A percentile compares a stretch with the other conserved stretches of the same genome.
Evolutionary conservation across 1,140 invertebrate species (phyloP).

Genomic region (Steinernema feltiae): DNA sequence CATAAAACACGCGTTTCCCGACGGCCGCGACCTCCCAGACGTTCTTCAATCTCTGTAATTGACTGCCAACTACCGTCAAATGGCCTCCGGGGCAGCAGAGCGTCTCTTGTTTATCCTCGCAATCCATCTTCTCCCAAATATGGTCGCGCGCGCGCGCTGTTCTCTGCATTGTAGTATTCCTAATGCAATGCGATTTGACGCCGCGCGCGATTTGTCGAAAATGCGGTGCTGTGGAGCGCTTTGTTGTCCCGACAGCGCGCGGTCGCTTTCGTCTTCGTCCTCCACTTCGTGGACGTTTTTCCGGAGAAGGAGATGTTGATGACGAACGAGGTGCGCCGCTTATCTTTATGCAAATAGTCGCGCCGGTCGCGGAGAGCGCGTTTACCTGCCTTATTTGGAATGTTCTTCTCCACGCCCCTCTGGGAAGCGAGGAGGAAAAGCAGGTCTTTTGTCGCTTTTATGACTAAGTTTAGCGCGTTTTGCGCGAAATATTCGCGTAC

Average conservation of each 20-base stretch:
- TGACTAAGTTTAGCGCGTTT: too few species aligned
- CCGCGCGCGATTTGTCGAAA: neutral
- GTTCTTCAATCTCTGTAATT: neutral
- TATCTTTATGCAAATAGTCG: conserved; percentile 5
- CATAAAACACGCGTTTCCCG: neutral
- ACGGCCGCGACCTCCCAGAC: neutral
- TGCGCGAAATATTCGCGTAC: too few species aligned
- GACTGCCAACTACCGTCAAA: neutral
- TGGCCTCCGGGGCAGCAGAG: neutral
- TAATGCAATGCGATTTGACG: conserved; percentile 10
- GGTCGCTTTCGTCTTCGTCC: too few species aligned
- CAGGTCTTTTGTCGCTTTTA: too few species aligned
- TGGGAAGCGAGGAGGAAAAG: too few species aligned
- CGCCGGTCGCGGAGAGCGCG: neutral
- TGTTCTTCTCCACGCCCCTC: too few species aligned
- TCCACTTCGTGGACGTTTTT: neutral
- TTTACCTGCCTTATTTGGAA: too few species aligned
- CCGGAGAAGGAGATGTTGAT: neutral
- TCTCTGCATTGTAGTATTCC: neutral
- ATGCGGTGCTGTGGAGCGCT: neutral
- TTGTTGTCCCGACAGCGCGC: too few species aligned
- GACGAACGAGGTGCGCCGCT: neutral
- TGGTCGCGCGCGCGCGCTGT: neutral
- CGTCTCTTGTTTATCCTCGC: neutral
- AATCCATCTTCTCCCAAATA: neutral